These are phyloP conservation scores for Chlorops oryzae DNA, from an alignment of 1,140 invertebrate genomes.

Conservation along the genomic window DNA sequence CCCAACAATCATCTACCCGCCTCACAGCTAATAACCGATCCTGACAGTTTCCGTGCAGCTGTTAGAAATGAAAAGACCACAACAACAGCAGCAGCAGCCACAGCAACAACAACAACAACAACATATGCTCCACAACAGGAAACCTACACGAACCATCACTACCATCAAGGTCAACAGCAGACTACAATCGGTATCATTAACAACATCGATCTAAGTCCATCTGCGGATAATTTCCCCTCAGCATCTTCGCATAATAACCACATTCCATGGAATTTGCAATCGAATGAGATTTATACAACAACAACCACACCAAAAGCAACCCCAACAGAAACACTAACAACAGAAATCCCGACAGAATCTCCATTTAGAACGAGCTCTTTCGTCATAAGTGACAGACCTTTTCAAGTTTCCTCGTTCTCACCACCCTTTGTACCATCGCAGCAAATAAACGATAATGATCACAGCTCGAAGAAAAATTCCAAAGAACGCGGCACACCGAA, in stretches of 20 bases:
- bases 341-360: neutral
- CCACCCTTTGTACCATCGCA: neutral
- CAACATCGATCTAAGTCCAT: neutral
- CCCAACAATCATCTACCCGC: conserved; percentile 32
- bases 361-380: too few species aligned
- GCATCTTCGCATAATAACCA: conserved; percentile 14
- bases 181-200: neutral
- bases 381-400: too few species aligned
- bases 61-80: conserved; percentile 18
- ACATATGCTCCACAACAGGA: conserved; percentile 15
- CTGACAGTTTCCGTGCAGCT: conserved; percentile 26
- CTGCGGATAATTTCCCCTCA: conserved; percentile 10
- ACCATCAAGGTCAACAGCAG: neutral
- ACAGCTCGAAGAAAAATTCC: neutral
- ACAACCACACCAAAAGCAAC: neutral
- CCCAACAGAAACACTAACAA: neutral
- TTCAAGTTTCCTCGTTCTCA: too few species aligned
- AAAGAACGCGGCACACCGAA: conserved; percentile 36
- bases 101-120: conserved; percentile 16
- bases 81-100: conserved; percentile 32
- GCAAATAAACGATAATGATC: conserved; percentile 1
- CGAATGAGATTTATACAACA: conserved; percentile 1
- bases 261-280: neutral
- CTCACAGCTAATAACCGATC: conserved; percentile 37
- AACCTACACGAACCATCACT: neutral